phyloP scores from a whole-genome alignment of 2,113 vertebrate genomes.

The Amia ocellicauda region DNA sequence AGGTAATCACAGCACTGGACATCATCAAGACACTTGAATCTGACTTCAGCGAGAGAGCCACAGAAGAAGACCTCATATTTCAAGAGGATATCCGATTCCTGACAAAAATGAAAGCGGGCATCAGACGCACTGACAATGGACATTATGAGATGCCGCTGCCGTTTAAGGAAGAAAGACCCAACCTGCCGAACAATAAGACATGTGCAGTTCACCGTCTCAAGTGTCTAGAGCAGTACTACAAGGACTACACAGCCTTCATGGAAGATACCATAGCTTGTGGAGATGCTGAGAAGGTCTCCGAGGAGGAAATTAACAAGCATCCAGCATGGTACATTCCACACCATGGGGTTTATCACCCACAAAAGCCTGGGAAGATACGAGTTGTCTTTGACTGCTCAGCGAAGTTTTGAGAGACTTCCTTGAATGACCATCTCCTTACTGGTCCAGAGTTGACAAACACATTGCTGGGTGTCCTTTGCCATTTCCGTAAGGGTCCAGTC shows the following conservation, averaged over 20 bases:
- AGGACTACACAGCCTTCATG: too few species aligned
- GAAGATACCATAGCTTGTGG: conserved; percentile 3
- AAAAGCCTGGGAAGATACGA: too few species aligned
- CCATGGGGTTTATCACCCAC: too few species aligned
- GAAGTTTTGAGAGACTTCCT: too few species aligned
- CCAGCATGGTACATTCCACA: not conserved
- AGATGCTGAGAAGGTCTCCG: conserved; percentile 25
- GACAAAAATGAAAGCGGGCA: conserved; percentile 1
- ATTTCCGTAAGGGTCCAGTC: too few species aligned
- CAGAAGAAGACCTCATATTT: conserved; percentile 11
- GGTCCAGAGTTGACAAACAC: too few species aligned
- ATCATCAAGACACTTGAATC: conserved; percentile 18
- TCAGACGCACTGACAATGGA: conserved; percentile 16
- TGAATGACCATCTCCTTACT: too few species aligned
- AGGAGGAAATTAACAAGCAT: not conserved
- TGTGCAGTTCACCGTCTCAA: conserved; percentile 10
- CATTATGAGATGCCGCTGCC: too few species aligned
- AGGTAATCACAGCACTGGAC: conserved; percentile 15
- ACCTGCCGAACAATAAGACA: conserved; percentile 23
- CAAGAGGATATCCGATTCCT: conserved; percentile 22
- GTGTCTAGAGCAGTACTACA: conserved; percentile 24
- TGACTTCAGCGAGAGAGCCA: conserved; percentile 19
- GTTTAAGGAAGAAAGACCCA: conserved; percentile 14
- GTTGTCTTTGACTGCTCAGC: too few species aligned
- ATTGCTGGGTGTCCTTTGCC: too few species aligned